Conservation (phyloP, 1,140 invertebrate genomes). For the Eupristina koningsbergeri region DNA sequence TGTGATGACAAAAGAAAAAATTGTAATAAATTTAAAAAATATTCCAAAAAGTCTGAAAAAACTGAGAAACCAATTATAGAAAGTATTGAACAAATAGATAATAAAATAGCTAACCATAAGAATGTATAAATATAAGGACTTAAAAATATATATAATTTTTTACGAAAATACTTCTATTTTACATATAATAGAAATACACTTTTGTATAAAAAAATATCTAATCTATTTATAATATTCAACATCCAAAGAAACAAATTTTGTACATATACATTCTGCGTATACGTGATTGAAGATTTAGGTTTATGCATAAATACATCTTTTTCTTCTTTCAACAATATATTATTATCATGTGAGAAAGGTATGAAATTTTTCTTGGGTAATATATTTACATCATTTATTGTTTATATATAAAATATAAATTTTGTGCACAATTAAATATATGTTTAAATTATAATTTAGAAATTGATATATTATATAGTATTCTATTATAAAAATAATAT, state of each 20-base stretch:
- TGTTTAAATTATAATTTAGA: too few species aligned
- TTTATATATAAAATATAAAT: too few species aligned
- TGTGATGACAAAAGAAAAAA: background rate
- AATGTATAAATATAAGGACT: background rate
- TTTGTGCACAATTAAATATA: too few species aligned
- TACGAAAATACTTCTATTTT: background rate
- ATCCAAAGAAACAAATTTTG: background rate
- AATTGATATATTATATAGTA: too few species aligned
- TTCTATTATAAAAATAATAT: too few species aligned
- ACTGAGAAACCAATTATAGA: background rate
- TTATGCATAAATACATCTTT: conserved; percentile 35
- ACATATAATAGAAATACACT: background rate
- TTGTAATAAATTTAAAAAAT: background rate
- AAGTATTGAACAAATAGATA: conserved; percentile 17
- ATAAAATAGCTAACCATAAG: background rate
- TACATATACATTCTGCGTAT: conserved; percentile 5
- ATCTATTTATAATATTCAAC: background rate
- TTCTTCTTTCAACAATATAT: conserved; percentile 39
- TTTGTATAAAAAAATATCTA: background rate
- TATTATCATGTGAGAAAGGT: background rate
- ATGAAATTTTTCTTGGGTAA: too few species aligned
- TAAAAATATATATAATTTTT: background rate
- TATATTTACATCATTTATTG: too few species aligned
- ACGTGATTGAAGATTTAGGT: too few species aligned
- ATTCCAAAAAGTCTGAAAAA: conserved; percentile 30